Base-by-base conservation (phyloP, 2,113 vertebrate genomes). In the Pao palembangensis region DNA sequence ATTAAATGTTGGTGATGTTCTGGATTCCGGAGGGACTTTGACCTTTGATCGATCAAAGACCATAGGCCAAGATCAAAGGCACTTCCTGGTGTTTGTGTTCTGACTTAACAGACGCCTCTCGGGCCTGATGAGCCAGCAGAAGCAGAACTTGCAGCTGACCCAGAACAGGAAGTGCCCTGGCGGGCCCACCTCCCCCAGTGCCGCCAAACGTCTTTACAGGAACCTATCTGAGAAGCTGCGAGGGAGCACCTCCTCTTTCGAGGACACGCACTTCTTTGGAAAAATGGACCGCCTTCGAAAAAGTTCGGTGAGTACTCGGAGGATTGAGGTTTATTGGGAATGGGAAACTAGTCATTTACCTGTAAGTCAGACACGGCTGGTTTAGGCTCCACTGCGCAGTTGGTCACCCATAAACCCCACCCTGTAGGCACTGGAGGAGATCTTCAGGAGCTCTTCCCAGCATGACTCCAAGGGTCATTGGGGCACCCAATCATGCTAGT, bases 221-320 rank as follows among this genome's bases (percentile, higher is more conserved):
- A 99, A 99, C 87, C 93, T 99, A 17, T 98, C 97, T 0, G 96
- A 99, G 85, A 98, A 98, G 84, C 88, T 98, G 4, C 92, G 96
- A 58, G 95, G 95, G 2, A 94, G 93, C 77, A 93, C 95, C 23
- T 93, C 94, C 0, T 98, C 95, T 4, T 98, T 98, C 0, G 97
- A 98, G 0, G 97, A 99, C 17, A 87, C 92, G 0, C 95, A 94
- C 65, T 95, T 96, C 82, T 88, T 94, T 43, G 91, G 93, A 2
- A 94, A 93, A 72, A 90, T 90, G 0, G 96, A 96, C 41, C 92
- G 94, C 5, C 92, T 96, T 20, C 92, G 94, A 14, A 98, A 97
- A 81, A 88, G 93, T 49, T 98, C 95, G 0, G 76, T 94, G 89
- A 88, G 90, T 71, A 3, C 8, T 51, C 11, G 11, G 16, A 25